These are phyloP conservation scores for Montipora sp. DNA, from an alignment of 64 coral and sea anemone genomes.

Conservation along the genomic window DNA sequence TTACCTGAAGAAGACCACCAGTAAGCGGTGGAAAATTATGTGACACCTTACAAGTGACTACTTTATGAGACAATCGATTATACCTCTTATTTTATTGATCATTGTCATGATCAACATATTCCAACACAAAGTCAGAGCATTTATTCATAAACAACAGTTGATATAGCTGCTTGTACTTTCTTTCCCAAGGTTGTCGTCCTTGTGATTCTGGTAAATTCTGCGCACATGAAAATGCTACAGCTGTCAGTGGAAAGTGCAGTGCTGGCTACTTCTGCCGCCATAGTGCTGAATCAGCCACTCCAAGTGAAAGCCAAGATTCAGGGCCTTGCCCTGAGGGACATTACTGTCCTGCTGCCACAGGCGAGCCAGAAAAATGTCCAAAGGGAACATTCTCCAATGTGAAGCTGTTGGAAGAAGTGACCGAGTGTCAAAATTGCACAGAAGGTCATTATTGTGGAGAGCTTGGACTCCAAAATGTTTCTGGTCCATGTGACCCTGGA, in stretches of 20 bases:
- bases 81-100: no score
- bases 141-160: no score
- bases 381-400: slow-evolving; percentile 93
- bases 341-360: slow-evolving; percentile 85
- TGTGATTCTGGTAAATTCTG: slow-evolving; percentile 95
- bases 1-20: no score
- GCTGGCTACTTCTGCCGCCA: slow-evolving; percentile 90
- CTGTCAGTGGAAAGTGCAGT: slow-evolving; percentile 67
- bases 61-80: no score
- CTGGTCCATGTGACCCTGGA: slow-evolving; percentile 88
- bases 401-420: slow-evolving; percentile 61
- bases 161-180: background rate
- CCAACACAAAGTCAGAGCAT: background rate
- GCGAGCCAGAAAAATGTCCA: slow-evolving; percentile 85
- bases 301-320: slow-evolving; percentile 76
- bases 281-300: slow-evolving; percentile 80
- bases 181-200: slow-evolving; percentile 76
- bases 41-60: no score
- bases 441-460: slow-evolving; percentile 91
- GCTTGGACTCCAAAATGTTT: slow-evolving; percentile 78
- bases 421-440: slow-evolving; percentile 82
- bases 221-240: slow-evolving; percentile 90
- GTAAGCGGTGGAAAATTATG: no score
- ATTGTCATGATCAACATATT: no score
- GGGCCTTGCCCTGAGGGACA: slow-evolving; percentile 90